A percentile compares a stretch with the other conserved stretches of the same genome.
phyloP scores from a whole-genome alignment of 2,797 vertebrate genomes.

The Orientallactaga sibirica region DNA sequence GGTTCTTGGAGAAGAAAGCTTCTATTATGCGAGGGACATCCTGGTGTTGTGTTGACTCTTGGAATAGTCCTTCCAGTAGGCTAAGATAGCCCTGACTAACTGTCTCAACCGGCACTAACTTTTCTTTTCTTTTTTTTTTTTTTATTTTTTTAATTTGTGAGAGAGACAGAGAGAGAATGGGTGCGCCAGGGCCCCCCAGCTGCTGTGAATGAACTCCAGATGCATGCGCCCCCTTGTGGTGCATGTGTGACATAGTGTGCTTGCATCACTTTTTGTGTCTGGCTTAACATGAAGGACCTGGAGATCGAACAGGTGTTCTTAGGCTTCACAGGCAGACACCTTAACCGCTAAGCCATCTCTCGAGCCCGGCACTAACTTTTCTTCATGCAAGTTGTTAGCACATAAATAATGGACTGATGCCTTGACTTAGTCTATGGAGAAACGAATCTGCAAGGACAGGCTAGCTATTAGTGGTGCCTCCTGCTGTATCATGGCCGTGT shows the following conservation, averaged over 20 bases:
- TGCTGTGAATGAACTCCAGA: too few relatives aligned
- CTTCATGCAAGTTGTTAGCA: neutral
- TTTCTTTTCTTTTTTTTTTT: neutral
- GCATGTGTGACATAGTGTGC: too few relatives aligned
- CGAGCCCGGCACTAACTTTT: neutral
- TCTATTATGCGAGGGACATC: neutral
- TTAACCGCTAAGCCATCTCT: neutral
- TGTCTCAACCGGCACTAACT: neutral
- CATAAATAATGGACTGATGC: neutral
- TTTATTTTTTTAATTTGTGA: too few relatives aligned
- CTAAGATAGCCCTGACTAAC: neutral
- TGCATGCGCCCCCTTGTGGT: too few relatives aligned
- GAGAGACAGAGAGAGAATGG: too few relatives aligned
- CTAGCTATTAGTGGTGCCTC: neutral
- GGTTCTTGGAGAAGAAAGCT: neutral
- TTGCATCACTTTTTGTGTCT: too few relatives aligned
- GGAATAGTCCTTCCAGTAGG: neutral
- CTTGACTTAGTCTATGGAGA: slow-evolving; percentile 13
- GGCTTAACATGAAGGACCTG: too few relatives aligned
- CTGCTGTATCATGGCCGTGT: neutral
- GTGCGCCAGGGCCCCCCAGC: too few relatives aligned
- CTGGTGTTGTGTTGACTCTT: neutral
- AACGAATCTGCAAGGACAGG: neutral
- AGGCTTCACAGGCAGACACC: too few relatives aligned
- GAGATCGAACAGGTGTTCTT: too few relatives aligned